A percentile compares a stretch with the other conserved stretches of the same genome.
phyloP scores from a whole-genome alignment of 2,888 invertebrate species.

The Brachylomia viminalis region DNA sequence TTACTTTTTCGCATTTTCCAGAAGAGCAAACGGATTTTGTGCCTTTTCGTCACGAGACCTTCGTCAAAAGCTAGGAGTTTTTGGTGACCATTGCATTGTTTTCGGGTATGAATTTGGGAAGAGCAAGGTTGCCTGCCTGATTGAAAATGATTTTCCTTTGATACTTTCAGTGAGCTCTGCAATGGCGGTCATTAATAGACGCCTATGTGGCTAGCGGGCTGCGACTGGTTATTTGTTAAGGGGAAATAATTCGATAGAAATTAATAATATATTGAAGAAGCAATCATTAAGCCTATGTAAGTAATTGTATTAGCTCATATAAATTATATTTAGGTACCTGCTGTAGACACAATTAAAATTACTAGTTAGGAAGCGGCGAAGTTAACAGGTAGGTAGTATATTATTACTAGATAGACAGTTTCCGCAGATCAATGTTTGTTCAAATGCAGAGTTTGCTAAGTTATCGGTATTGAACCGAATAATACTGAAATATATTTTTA shows the following conservation, averaged over 20 bases:
- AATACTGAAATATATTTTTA: background rate
- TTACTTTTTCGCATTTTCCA: background rate
- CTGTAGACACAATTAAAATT: slow-evolving; percentile 26
- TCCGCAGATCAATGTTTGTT: slow-evolving; percentile 38
- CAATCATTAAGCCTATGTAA: background rate
- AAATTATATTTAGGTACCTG: background rate
- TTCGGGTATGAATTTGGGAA: background rate
- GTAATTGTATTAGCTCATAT: background rate
- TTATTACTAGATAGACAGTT: slow-evolving; percentile 47
- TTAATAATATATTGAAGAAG: background rate
- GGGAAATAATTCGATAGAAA: background rate
- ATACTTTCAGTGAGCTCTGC: background rate
- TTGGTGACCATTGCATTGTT: background rate
- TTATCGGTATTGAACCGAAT: background rate
- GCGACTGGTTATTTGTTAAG: slow-evolving; percentile 8
- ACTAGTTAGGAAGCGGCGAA: slow-evolving; percentile 35
- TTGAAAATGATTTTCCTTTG: background rate
- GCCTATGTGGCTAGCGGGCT: slow-evolving; percentile 9
- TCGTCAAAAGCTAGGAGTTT: background rate
- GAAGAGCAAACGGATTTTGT: background rate
- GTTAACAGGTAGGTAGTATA: slow-evolving; percentile 44
- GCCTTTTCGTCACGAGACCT: background rate
- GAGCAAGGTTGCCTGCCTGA: background rate
- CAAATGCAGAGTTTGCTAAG: slow-evolving; percentile 9
- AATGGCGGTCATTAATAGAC: slow-evolving; percentile 13